phyloP scores from a whole-genome alignment of 2,888 invertebrate species.

The Temnothorax unifasciatus region DNA sequence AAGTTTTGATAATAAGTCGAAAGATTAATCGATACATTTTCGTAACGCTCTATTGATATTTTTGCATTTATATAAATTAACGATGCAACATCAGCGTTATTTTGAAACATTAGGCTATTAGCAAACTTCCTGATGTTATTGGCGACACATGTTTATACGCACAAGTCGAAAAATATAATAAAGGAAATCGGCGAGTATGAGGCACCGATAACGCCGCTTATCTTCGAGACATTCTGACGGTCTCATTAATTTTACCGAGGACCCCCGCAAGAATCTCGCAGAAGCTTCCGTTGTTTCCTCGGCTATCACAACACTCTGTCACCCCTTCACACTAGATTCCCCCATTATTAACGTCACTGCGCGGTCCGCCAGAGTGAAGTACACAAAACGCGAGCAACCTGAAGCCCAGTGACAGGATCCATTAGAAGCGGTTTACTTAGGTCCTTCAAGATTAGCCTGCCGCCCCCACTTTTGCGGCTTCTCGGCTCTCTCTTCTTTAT shows the following conservation, averaged over 20 bases:
- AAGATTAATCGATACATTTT: conserved; percentile 37
- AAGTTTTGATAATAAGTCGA: conserved; percentile 23
- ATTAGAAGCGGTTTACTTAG: conserved; percentile 83
- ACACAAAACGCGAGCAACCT: conserved; percentile 69
- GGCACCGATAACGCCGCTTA: conserved; percentile 17
- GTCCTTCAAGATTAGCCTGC: conserved; percentile 78
- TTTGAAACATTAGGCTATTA: conserved; percentile 1
- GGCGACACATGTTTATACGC: conserved; percentile 19
- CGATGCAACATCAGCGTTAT: neutral
- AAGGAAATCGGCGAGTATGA: neutral
- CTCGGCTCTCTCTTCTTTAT: conserved; percentile 67
- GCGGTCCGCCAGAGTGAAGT: conserved; percentile 64
- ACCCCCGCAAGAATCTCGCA: conserved; percentile 24
- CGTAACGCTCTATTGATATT: neutral
- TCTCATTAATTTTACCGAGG: conserved; percentile 37
- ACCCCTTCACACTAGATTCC: conserved; percentile 74
- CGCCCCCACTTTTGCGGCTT: conserved; percentile 59
- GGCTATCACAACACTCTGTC: conserved; percentile 74
- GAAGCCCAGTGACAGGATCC: conserved; percentile 81
- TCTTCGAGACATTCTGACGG: conserved; percentile 21
- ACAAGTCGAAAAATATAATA: neutral
- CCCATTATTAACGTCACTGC: conserved; percentile 77
- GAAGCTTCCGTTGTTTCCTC: conserved; percentile 41
- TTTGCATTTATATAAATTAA: neutral
- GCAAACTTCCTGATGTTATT: neutral